phyloP scores from a whole-genome alignment of 2,113 vertebrate genomes.

The Platichthys stellatus region DNA sequence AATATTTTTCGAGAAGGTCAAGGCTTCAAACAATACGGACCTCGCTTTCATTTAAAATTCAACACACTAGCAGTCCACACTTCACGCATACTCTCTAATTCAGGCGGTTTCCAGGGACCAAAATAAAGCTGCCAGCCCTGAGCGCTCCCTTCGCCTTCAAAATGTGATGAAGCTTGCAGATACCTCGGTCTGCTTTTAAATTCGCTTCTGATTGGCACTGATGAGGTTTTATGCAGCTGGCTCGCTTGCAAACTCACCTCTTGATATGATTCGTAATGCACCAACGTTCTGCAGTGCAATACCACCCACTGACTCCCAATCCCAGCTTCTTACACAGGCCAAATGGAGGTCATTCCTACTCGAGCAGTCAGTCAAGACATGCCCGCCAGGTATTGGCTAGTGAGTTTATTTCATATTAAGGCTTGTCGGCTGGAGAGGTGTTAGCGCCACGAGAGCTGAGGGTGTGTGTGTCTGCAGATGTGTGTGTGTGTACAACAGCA shows the following conservation, averaged over 20 bases:
- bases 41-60: constrained; percentile 46
- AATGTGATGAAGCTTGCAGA: constrained; percentile 42
- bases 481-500: constrained; percentile 29
- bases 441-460: constrained; percentile 48
- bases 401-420: constrained; percentile 77
- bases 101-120: constrained; percentile 28
- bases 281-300: constrained; percentile 62
- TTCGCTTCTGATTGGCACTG: constrained; percentile 57
- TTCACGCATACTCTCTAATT: constrained; percentile 29
- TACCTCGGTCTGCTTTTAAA: constrained; percentile 50
- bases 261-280: constrained; percentile 58
- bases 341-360: constrained; percentile 77
- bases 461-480: constrained; percentile 10
- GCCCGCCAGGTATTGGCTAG: constrained; percentile 74
- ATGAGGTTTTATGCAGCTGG: constrained; percentile 61
- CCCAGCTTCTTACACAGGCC: constrained; percentile 66
- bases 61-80: neutral
- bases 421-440: constrained; percentile 65
- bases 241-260: constrained; percentile 58
- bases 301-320: constrained; percentile 61
- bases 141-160: constrained; percentile 14
- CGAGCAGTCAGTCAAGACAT: constrained; percentile 75
- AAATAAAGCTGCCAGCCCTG: constrained; percentile 35
- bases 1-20: constrained; percentile 50
- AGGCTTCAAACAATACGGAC: constrained; percentile 40